Evolutionary conservation across 1,140 invertebrate species (phyloP).

Genomic region (Asbolus verrucosus): DNA sequence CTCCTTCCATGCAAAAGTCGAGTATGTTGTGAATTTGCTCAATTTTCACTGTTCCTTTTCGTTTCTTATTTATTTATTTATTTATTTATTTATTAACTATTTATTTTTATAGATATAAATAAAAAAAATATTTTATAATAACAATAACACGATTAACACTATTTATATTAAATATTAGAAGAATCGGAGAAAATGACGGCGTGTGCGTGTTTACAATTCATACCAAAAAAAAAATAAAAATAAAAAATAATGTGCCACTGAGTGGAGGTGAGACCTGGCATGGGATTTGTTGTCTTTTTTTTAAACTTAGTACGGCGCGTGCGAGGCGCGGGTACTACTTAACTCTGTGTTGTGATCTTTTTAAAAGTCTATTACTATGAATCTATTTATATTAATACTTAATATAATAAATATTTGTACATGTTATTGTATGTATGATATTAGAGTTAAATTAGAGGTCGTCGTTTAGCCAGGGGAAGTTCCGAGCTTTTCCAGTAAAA

Average conservation of each 20-base stretch:
- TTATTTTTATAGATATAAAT: no score
- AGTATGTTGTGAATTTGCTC: slow-evolving; percentile 36
- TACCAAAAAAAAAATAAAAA: no score
- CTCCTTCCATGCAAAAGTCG: background rate
- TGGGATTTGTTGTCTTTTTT: slow-evolving; percentile 51
- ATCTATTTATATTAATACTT: slow-evolving; percentile 66
- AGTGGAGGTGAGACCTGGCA: slow-evolving; percentile 45
- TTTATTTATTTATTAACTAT: no score
- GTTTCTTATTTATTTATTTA: background rate
- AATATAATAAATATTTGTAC: slow-evolving; percentile 64
- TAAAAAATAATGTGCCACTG: slow-evolving; percentile 58
- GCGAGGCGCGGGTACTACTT: slow-evolving; percentile 62
- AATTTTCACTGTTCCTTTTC: slow-evolving; percentile 12
- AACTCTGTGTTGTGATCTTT: slow-evolving; percentile 67
- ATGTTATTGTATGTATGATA: slow-evolving; percentile 64
- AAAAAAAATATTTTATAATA: no score
- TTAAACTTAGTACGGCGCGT: slow-evolving; percentile 55
- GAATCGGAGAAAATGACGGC: no score
- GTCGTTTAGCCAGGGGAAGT: slow-evolving; percentile 48
- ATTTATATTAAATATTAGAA: no score
- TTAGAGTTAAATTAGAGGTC: slow-evolving; percentile 55
- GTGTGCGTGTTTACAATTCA: no score
- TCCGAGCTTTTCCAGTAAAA: slow-evolving; percentile 56
- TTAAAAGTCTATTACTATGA: slow-evolving; percentile 67
- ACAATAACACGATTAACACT: no score